Evolutionary conservation across 37 sponge, comb jelly and placozoan species (phyloP), one percentile per base, ranked within the genome.

Genomic region (Halisarca cf. caerulea): DNA sequence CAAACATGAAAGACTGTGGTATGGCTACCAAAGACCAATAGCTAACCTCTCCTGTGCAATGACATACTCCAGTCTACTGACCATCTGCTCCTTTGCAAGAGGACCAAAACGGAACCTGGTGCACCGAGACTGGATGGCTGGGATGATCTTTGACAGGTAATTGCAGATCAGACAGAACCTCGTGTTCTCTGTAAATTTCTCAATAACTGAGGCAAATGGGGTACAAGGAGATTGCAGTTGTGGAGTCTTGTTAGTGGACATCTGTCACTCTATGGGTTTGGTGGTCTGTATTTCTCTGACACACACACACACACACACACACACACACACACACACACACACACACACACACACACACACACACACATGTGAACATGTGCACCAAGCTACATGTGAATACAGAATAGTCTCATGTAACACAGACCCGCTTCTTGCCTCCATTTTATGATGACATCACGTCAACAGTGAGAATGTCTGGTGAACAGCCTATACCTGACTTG

Each of bases 161-260:
- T 98, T 98, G 60, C 99, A 98, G 45, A 98, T 94, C 17, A 98
- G 80, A 57, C 99, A 98, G 87, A 98, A 98, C 8, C 99, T 82
- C 23, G 90, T 90, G 75, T 98, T 98, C 61, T 98, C 99, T 1
- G 99, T 98, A 74, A 80, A 98, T 84, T 92, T 96, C 85, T 98
- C 99, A 42, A 98, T 92, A 37, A 96, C 93, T 95, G 58, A 27
- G 66, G n/a, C n/a, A n/a, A n/a, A 21, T 57, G 58, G 58, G 20
- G 58, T 57, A 20, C 15, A 57, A 15, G 20, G 20, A 57, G 18
- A 57, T 57, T 21, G 15, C 15, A 21, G 15, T 57, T 20, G 20
- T 21, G 58, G 58, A 20, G 20, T 57, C 15, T 21, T 57, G 58
- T 21, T 20, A 57, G 15, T 57, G 58, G 58, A n/a, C n/a, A n/a